Conservation (phyloP, 1,140 invertebrate genomes). For the Pseudomyrmex flavicornis region DNA sequence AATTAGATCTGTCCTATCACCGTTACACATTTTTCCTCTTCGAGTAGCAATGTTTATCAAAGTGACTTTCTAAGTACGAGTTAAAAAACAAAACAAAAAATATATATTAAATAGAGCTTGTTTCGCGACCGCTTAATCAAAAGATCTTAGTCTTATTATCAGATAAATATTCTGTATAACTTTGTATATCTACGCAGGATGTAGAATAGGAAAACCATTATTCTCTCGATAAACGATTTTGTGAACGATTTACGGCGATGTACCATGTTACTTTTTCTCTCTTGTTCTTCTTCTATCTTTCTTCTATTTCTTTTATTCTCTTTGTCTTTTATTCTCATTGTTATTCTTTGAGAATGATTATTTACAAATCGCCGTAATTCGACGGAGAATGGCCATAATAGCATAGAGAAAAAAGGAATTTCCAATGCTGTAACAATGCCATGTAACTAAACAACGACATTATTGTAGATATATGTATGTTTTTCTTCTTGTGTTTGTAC, state of each 20-base stretch:
- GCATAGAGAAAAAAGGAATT: slow-evolving; percentile 11
- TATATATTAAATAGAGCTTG: slow-evolving; percentile 17
- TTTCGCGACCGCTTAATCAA: slow-evolving; percentile 2
- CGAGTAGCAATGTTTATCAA: neutral
- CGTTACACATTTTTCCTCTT: neutral
- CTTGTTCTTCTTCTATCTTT: slow-evolving; percentile 3
- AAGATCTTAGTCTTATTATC: neutral
- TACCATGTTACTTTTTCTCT: neutral
- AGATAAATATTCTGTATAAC: neutral
- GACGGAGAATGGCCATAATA: slow-evolving; percentile 14
- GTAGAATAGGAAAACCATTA: neutral
- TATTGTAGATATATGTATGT: slow-evolving; percentile 17
- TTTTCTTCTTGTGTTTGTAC: slow-evolving; percentile 28
- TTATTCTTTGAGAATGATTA: neutral
- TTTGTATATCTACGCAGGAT: slow-evolving; percentile 20
- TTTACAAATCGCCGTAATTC: slow-evolving; percentile 40
- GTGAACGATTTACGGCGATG: slow-evolving; percentile 47
- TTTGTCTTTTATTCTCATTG: neutral
- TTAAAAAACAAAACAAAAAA: neutral
- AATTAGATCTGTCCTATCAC: neutral
- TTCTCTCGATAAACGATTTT: slow-evolving; percentile 6
- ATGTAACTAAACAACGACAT: slow-evolving; percentile 43
- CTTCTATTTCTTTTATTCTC: neutral
- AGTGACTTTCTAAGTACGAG: neutral
- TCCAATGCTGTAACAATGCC: slow-evolving; percentile 9